Evolutionary conservation across 1,140 invertebrate genomes (phyloP), one percentile per base, ranked within the genome.

Genomic region (Lordiphosa mommai): DNA sequence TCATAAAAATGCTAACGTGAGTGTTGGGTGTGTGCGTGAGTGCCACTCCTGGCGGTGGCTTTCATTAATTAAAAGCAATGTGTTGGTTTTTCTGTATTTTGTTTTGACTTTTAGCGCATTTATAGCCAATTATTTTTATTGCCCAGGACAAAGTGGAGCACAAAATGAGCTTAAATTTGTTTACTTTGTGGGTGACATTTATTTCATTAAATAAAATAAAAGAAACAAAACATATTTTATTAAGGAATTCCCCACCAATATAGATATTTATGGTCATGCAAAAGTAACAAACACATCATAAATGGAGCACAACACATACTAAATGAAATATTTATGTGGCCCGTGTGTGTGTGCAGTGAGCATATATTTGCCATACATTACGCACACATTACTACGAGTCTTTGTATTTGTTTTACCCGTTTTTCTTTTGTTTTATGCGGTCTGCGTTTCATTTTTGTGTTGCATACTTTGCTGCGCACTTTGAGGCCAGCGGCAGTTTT

Each of bases 61-160:
- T 61, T 51, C 76, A 82, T 80, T 80, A 82, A 80, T 80, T 80
- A 80, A 80, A 76, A 76, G 66, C 76, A 82, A 80, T 71, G 76
- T 66, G 63, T 66, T 65, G 60, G 47, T 41, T 65, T 66, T 66
- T 48, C 36, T 47, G 57, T 57, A 60, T 82, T 70, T 67, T 70
- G 58, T 70, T 80, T 67, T 65, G 76, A 74, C 74, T 80, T 65
- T 53, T 60, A 53, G 76, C 66, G 66, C 76, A 80, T 80, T 80
- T 80, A 80, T 82, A 64, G 71, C 76, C 76, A 80, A 80, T 80
- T 80, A 80, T 80, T 80, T 80, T 71, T 80, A 80, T 80, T 66
- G 71, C 57, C 37, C 29, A 48, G 30, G 23, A 30, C 34, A 49
- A 30, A 33, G 23, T 9, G 23, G 20, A 30, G 4, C 17, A 51